phyloP scores from a whole-genome alignment of 2,797 vertebrate genomes.

The Sebastes alutus region DNA sequence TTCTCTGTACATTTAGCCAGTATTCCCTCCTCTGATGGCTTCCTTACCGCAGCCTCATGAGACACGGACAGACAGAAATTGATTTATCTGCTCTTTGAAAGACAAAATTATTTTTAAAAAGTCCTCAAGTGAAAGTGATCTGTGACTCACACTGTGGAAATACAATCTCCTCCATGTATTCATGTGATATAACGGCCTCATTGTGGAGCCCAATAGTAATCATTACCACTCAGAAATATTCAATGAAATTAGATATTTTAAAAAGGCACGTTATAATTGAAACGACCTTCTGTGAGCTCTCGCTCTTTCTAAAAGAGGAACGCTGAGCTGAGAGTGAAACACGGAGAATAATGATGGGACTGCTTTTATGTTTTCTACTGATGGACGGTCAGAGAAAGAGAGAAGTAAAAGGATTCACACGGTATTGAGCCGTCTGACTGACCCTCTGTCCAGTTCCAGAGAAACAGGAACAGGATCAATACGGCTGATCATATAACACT shows the following conservation, averaged over 20 bases:
- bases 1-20: background rate
- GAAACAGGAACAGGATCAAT: constrained; percentile 7
- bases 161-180: constrained; percentile 40
- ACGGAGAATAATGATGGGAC: constrained; percentile 10
- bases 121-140: constrained; percentile 16
- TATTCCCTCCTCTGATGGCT: constrained; percentile 18
- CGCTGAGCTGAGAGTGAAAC: constrained; percentile 16
- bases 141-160: constrained; percentile 39
- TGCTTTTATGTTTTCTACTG: constrained; percentile 21
- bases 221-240: constrained; percentile 49
- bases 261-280: constrained; percentile 46
- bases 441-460: constrained; percentile 1
- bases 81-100: constrained; percentile 35
- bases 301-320: constrained; percentile 31
- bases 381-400: constrained; percentile 9
- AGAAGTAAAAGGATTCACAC: constrained; percentile 9
- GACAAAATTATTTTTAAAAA: background rate
- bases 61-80: background rate
- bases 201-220: constrained; percentile 41
- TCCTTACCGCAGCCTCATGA: constrained; percentile 10
- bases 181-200: constrained; percentile 46
- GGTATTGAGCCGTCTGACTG: constrained; percentile 29
- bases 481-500: background rate
- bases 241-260: constrained; percentile 53
- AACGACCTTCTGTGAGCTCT: constrained; percentile 52